Conservation (phyloP, 1,140 invertebrate species). For the Anoplophora glabripennis region DNA sequence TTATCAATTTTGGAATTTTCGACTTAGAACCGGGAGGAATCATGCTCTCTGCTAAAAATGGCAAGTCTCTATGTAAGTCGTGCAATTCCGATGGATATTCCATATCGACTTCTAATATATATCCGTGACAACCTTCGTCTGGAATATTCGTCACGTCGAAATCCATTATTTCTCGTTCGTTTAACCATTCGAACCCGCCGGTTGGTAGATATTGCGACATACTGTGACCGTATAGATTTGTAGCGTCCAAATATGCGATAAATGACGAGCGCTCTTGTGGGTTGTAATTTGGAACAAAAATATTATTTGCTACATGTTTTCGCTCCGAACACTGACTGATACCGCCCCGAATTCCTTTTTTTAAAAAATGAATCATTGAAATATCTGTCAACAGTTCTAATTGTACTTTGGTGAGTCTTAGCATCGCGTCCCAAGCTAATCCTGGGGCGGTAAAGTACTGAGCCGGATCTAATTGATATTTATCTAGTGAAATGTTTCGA, state of each 20-base stretch:
- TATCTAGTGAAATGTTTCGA: slow-evolving; percentile 36
- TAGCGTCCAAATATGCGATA: slow-evolving; percentile 36
- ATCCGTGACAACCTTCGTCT: slow-evolving; percentile 49
- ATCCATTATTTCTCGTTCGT: slow-evolving; percentile 19
- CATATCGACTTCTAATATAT: slow-evolving; percentile 52
- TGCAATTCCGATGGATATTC: slow-evolving; percentile 42
- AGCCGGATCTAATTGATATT: slow-evolving; percentile 44
- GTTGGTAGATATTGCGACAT: slow-evolving; percentile 50
- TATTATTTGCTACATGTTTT: slow-evolving; percentile 46
- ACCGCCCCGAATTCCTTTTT: slow-evolving; percentile 48
- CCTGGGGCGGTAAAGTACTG: slow-evolving; percentile 46
- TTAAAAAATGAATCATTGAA: slow-evolving; percentile 45
- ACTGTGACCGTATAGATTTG: slow-evolving; percentile 54
- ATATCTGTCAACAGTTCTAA: slow-evolving; percentile 49
- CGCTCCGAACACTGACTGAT: slow-evolving; percentile 41
- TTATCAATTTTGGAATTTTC: slow-evolving; percentile 48
- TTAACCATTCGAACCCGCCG: slow-evolving; percentile 50
- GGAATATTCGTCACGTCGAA: slow-evolving; percentile 33
- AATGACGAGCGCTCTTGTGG: slow-evolving; percentile 23
- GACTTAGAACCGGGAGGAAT: slow-evolving; percentile 16
- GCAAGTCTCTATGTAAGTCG: slow-evolving; percentile 46
- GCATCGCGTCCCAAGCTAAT: slow-evolving; percentile 44
- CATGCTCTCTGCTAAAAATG: slow-evolving; percentile 44
- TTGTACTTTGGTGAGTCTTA: slow-evolving; percentile 41
- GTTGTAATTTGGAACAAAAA: slow-evolving; percentile 33